Percentiles rank a stretch among this genome's conserved stretches.
These are phyloP conservation scores for Volucella bombylans DNA, from an alignment of 2,888 invertebrate genomes.

Conservation along the genomic window DNA sequence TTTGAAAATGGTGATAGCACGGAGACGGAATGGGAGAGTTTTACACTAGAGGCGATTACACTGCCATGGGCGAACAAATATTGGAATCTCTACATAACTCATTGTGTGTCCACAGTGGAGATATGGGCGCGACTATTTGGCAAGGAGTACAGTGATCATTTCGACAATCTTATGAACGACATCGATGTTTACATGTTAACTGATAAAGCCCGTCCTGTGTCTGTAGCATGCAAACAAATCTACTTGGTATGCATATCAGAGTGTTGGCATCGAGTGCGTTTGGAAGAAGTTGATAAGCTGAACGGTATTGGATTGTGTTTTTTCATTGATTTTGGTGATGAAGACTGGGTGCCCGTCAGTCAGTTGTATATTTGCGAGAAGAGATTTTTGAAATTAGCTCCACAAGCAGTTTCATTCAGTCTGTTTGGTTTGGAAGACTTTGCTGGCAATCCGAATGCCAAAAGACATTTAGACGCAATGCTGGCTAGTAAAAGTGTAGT, in stretches of 20 bases:
- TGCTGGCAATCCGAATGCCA: slow-evolving; percentile 81
- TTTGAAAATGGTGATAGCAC: slow-evolving; percentile 70
- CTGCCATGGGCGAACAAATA: slow-evolving; percentile 79
- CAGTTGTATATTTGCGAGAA: slow-evolving; percentile 86
- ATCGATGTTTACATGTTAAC: slow-evolving; percentile 83
- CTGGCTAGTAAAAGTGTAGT: slow-evolving; percentile 85
- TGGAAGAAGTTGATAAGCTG: slow-evolving; percentile 83
- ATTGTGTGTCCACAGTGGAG: slow-evolving; percentile 85
- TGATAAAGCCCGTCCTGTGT: slow-evolving; percentile 76
- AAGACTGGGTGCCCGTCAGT: slow-evolving; percentile 84
- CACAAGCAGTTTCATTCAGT: slow-evolving; percentile 89
- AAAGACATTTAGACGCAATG: slow-evolving; percentile 80
- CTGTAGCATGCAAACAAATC: slow-evolving; percentile 78
- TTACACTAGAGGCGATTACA: slow-evolving; percentile 75
- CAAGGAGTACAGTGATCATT: slow-evolving; percentile 85
- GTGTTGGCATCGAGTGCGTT: slow-evolving; percentile 85
- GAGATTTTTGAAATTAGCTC: slow-evolving; percentile 86
- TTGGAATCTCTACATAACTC: slow-evolving; percentile 86
- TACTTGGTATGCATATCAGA: slow-evolving; percentile 83
- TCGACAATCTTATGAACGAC: slow-evolving; percentile 83
- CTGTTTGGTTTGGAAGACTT: slow-evolving; percentile 88
- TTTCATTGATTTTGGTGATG: slow-evolving; percentile 90
- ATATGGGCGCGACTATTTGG: slow-evolving; percentile 88
- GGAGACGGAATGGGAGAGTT: slow-evolving; percentile 30
- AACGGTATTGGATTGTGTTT: slow-evolving; percentile 84